These are phyloP conservation scores for Lobophora halterata DNA, from an alignment of 2,888 invertebrate genomes.

Conservation along the genomic window DNA sequence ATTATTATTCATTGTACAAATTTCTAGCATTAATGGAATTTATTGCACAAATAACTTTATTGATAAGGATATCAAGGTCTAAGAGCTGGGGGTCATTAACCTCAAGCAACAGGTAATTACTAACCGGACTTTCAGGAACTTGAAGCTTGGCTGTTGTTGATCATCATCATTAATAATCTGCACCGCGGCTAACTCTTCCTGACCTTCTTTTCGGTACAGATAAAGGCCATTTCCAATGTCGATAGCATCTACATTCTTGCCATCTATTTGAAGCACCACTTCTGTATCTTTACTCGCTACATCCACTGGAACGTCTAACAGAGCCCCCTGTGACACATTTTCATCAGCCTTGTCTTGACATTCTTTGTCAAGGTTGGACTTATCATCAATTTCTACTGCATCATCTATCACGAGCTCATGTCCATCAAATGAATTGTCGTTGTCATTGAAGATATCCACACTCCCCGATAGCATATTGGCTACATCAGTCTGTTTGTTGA, in stretches of 20 bases:
- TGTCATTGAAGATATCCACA: constrained; percentile 75
- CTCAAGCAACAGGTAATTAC: constrained; percentile 29
- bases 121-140: constrained; percentile 77
- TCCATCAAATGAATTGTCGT: constrained; percentile 76
- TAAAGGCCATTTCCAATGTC: constrained; percentile 75
- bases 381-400: constrained; percentile 61
- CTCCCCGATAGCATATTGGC: constrained; percentile 74
- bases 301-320: constrained; percentile 45
- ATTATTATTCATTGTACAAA: too few relatives aligned
- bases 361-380: constrained; percentile 34
- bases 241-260: constrained; percentile 73
- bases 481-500: constrained; percentile 72
- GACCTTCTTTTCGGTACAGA: constrained; percentile 67
- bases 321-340: constrained; percentile 36
- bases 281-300: constrained; percentile 64
- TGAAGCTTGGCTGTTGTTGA: constrained; percentile 62
- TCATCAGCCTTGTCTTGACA: constrained; percentile 22
- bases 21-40: too few relatives aligned
- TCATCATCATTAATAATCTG: constrained; percentile 65
- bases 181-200: constrained; percentile 69
- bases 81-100: background rate
- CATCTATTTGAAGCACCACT: constrained; percentile 72
- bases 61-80: constrained; percentile 10
- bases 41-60: background rate
- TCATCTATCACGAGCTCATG: constrained; percentile 76